Evolutionary conservation across 2,797 vertebrate genomes (phyloP).

Genomic region (Betta splendens): DNA sequence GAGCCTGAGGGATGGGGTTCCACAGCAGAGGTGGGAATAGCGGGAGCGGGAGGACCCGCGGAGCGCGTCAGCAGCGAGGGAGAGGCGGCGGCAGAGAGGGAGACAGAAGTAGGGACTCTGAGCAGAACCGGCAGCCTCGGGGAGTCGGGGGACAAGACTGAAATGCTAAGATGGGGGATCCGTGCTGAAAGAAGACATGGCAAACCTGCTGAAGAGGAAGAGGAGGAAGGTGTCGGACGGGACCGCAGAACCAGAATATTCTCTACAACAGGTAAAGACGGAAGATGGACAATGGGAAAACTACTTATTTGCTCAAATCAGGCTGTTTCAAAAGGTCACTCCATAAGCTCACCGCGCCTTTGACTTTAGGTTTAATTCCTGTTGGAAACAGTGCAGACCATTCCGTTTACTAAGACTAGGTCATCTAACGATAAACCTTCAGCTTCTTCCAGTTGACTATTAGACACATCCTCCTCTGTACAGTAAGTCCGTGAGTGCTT

Average conservation of each 20-base stretch:
- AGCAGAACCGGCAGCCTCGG: slow-evolving; percentile 68
- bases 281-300: slow-evolving; percentile 9
- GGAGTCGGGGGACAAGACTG: slow-evolving; percentile 67
- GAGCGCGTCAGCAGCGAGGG: slow-evolving; percentile 7
- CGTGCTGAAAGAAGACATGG: slow-evolving; percentile 65
- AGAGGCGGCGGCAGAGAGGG: slow-evolving; percentile 13
- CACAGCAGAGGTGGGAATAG: slow-evolving; percentile 10
- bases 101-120: slow-evolving; percentile 15
- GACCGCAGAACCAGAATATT: slow-evolving; percentile 83
- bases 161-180: slow-evolving; percentile 67
- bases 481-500: not conserved
- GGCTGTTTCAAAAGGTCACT: not conserved
- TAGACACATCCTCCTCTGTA: not conserved
- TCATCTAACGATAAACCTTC: not conserved
- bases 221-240: slow-evolving; percentile 71
- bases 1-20: slow-evolving; percentile 9
- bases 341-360: slow-evolving; percentile 5
- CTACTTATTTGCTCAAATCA: slow-evolving; percentile 24
- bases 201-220: slow-evolving; percentile 54
- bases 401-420: slow-evolving; percentile 10
- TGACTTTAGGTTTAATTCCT: not conserved
- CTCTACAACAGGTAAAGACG: slow-evolving; percentile 74
- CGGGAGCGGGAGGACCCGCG: slow-evolving; percentile 1
- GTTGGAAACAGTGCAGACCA: not conserved
- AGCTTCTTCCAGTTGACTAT: not conserved